Percentiles rank a stretch among this genome's conserved stretches.
These are phyloP conservation scores for Drosophila subpulchrella DNA, from an alignment of 1,140 invertebrate genomes.

Conservation along the genomic window DNA sequence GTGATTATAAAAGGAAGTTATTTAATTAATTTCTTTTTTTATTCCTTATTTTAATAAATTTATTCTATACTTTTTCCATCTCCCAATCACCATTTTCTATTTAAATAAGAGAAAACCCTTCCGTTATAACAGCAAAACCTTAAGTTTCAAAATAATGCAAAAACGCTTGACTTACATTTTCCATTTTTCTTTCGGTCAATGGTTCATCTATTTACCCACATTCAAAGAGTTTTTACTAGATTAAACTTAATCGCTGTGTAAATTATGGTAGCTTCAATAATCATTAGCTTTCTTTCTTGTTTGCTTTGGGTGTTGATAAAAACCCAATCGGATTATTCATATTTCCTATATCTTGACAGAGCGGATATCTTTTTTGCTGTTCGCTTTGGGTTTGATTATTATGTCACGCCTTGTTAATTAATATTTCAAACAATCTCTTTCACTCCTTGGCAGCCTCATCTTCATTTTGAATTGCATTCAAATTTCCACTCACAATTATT, in stretches of 20 bases:
- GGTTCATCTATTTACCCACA: conserved; percentile 31
- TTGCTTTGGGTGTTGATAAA: neutral
- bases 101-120: neutral
- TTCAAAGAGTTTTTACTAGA: conserved; percentile 52
- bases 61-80: no score
- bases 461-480: conserved; percentile 51
- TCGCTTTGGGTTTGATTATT: conserved; percentile 58
- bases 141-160: neutral
- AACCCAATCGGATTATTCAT: conserved; percentile 27
- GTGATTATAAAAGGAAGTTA: no score
- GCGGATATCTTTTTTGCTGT: conserved; percentile 23
- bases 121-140: conserved; percentile 11
- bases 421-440: conserved; percentile 63
- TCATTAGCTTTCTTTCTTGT: conserved; percentile 15
- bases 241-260: conserved; percentile 38
- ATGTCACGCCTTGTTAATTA: conserved; percentile 80
- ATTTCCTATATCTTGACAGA: conserved; percentile 27
- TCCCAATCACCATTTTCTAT: no score
- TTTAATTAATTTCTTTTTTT: no score
- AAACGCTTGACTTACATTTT: conserved; percentile 24
- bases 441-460: conserved; percentile 40
- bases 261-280: conserved; percentile 16
- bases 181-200: neutral
- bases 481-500: conserved; percentile 70
- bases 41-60: no score